Evolutionary conservation across 2,888 invertebrate species (phyloP).

Genomic region (Habrosyne pyritoides): DNA sequence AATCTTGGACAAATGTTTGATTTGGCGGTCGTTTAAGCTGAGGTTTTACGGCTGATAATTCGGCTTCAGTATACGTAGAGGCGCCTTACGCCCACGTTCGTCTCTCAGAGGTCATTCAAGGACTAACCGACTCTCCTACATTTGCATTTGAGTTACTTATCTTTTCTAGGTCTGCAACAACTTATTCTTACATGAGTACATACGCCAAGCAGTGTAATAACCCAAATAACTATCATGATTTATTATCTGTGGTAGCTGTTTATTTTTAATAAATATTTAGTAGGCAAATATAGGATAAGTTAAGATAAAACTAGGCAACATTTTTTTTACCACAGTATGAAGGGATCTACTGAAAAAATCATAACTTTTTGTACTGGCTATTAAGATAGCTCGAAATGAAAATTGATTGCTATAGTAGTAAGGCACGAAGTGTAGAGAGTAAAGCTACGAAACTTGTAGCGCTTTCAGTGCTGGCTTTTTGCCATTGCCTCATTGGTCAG

Average conservation of each 20-base stretch:
- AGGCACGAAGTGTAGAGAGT: neutral
- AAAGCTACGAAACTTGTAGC: neutral
- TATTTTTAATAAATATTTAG: neutral
- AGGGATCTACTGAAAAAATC: too few relatives aligned
- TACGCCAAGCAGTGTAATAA: neutral
- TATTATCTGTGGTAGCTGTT: neutral
- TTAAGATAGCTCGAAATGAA: neutral
- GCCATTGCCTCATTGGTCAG: neutral
- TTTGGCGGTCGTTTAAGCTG: conserved; percentile 35
- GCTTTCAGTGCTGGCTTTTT: neutral
- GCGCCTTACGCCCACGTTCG: conserved; percentile 55
- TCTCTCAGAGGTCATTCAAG: conserved; percentile 57
- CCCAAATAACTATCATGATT: neutral
- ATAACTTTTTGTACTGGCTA: neutral
- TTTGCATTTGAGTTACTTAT: conserved; percentile 23
- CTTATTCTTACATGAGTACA: conserved; percentile 17
- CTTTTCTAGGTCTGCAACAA: conserved; percentile 19
- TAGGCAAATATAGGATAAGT: neutral
- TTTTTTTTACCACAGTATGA: neutral
- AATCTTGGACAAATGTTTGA: conserved; percentile 42
- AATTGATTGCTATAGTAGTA: too few relatives aligned
- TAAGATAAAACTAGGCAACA: neutral
- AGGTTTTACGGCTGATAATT: conserved; percentile 50
- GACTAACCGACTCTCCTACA: conserved; percentile 42
- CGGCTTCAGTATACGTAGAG: conserved; percentile 46